Conservation (phyloP, 2,888 invertebrate species). For the Halocaridina rubra region DNA sequence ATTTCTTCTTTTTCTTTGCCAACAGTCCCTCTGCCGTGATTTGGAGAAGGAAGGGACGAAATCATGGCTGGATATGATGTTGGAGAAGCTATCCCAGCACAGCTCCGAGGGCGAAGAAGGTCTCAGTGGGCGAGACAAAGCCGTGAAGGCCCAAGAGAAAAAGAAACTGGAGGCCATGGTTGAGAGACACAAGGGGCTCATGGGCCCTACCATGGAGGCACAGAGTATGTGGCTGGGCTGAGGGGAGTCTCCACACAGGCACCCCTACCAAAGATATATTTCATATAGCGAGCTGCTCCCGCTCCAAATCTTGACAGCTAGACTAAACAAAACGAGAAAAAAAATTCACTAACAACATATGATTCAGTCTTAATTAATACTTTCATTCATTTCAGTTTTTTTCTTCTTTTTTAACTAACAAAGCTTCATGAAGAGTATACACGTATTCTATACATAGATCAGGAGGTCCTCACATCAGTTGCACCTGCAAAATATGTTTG, state of each 20-base stretch:
- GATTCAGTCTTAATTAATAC: no score
- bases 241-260: background rate
- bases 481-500: no score
- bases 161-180: conserved; percentile 63
- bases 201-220: conserved; percentile 63
- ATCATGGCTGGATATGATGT: conserved; percentile 64
- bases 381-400: no score
- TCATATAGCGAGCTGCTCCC: background rate
- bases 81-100: conserved; percentile 64
- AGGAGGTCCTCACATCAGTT: no score
- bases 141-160: conserved; percentile 63
- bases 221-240: conserved; percentile 59
- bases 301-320: conserved; percentile 3
- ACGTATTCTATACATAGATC: no score
- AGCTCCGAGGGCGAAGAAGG: conserved; percentile 61
- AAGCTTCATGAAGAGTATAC: no score
- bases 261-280: background rate
- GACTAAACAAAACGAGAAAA: no score
- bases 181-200: conserved; percentile 62
- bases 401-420: no score
- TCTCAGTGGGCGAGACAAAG: conserved; percentile 60
- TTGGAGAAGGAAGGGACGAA: conserved; percentile 64
- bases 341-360: no score
- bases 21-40: conserved; percentile 64
- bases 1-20: background rate